Conservation (phyloP, 2,888 invertebrate species). For the Agrochola lychnidis region DNA sequence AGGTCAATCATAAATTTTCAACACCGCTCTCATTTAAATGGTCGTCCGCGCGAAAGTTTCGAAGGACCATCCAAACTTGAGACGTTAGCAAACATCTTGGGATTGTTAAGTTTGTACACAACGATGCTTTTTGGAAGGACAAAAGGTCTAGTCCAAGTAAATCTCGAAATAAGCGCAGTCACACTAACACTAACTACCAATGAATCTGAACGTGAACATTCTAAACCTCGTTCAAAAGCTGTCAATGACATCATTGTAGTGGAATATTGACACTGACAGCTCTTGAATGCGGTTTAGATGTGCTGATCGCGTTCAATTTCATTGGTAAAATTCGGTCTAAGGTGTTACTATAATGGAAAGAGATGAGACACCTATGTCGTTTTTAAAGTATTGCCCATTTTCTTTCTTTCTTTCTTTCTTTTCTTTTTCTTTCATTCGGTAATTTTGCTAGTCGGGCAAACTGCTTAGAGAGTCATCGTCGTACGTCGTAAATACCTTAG, state of each 20-base stretch:
- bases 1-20: slow-evolving; percentile 53
- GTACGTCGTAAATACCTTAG: too few species aligned
- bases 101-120: slow-evolving; percentile 28
- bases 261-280: too few species aligned
- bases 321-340: too few species aligned
- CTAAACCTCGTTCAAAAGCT: not conserved
- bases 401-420: too few species aligned
- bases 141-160: slow-evolving; percentile 28
- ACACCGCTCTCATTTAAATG: slow-evolving; percentile 51
- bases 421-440: too few species aligned
- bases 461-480: too few species aligned
- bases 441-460: too few species aligned
- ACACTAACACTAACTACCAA: not conserved
- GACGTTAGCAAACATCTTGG: slow-evolving; percentile 39
- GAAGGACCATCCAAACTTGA: slow-evolving; percentile 53
- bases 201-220: not conserved
- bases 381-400: too few species aligned
- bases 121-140: not conserved
- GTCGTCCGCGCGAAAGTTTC: slow-evolving; percentile 48
- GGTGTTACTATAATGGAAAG: too few species aligned
- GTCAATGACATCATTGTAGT: not conserved
- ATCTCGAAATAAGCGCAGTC: not conserved
- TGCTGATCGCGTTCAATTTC: too few species aligned
- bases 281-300: too few species aligned
- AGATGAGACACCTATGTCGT: too few species aligned